Evolutionary conservation across 2,797 vertebrate species (phyloP).

Genomic region (Coccyzus lansbergi): DNA sequence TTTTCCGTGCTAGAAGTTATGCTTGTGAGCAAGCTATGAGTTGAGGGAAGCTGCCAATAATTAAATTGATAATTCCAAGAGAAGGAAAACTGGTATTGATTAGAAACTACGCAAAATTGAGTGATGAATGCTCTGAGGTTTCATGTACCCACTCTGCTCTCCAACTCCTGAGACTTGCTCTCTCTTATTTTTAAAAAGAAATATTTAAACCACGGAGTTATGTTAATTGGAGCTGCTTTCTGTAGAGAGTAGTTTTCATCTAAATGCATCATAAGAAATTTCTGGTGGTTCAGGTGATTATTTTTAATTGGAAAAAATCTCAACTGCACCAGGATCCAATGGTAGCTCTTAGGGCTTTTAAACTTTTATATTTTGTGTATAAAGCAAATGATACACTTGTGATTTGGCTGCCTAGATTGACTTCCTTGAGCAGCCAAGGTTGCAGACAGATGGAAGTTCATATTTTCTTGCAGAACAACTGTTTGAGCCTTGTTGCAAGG

Average conservation of each 20-base stretch:
- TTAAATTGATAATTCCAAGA: neutral
- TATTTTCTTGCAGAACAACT: neutral
- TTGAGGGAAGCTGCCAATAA: neutral
- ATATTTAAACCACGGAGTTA: neutral
- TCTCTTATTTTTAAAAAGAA: neutral
- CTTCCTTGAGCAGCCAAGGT: conserved; percentile 21
- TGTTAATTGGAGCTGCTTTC: neutral
- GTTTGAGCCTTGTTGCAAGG: neutral
- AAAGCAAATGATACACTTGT: conserved; percentile 16
- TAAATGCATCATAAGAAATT: neutral
- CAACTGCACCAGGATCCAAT: neutral
- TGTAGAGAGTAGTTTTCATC: neutral
- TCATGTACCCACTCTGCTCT: neutral
- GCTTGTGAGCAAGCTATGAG: neutral
- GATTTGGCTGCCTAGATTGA: conserved; percentile 12
- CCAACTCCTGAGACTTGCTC: neutral
- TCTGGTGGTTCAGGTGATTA: conserved; percentile 12
- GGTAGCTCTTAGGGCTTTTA: neutral
- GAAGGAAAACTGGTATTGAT: neutral
- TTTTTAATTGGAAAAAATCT: conserved; percentile 41
- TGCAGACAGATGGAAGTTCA: neutral
- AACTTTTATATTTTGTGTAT: conserved; percentile 4
- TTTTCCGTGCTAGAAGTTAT: neutral
- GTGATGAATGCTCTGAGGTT: neutral
- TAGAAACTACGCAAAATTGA: neutral